Percentiles rank a stretch among this genome's conserved stretches.
Evolutionary conservation across 2,797 vertebrate species (phyloP).

Genomic region (Sylvilagus floridanus): DNA sequence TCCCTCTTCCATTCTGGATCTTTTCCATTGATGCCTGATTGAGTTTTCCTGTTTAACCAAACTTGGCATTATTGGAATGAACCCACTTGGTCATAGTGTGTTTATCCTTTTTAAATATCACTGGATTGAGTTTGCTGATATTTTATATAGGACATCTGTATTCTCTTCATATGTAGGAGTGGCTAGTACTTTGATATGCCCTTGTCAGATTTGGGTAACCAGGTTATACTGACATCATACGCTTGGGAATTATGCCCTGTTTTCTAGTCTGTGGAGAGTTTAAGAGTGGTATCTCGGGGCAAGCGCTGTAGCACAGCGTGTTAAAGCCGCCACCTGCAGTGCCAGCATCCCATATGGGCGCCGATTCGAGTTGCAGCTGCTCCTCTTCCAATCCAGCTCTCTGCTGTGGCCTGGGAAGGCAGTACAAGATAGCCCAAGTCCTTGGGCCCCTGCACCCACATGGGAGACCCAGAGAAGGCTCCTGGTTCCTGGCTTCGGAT

Average conservation of each 20-base stretch:
- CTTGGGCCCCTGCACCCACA: no score
- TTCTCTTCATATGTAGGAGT: neutral
- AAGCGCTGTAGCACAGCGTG: no score
- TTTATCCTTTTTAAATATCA: constrained; percentile 7
- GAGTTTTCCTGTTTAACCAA: constrained; percentile 12
- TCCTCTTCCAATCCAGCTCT: no score
- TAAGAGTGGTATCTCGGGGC: neutral
- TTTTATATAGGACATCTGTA: neutral
- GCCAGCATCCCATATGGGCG: no score
- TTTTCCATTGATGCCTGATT: neutral
- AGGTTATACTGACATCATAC: neutral
- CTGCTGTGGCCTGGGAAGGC: no score
- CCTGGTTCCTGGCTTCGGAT: no score
- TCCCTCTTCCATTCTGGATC: neutral
- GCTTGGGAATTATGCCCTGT: neutral
- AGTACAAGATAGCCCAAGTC: no score
- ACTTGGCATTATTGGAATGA: neutral
- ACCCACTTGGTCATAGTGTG: neutral
- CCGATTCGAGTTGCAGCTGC: no score
- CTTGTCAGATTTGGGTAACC: neutral
- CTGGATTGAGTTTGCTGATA: neutral
- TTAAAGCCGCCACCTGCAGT: no score
- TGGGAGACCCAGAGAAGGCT: no score
- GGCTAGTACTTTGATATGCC: neutral
- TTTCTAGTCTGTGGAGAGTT: neutral